These are phyloP conservation scores for Thecophora atra DNA, from an alignment of 2,888 invertebrate species.

Conservation along the genomic window DNA sequence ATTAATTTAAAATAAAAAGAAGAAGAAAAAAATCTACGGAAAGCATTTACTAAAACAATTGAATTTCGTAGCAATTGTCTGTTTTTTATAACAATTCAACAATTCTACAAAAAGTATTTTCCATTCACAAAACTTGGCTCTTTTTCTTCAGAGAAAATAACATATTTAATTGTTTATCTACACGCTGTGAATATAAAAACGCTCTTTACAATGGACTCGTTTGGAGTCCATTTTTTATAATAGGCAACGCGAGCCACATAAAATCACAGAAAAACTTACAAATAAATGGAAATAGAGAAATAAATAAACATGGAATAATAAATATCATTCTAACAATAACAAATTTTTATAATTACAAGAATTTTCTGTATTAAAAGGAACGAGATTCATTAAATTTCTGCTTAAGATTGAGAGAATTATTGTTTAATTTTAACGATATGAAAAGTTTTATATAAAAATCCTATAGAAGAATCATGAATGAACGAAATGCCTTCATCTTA, in stretches of 20 bases:
- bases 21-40: neutral
- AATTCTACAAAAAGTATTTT: neutral
- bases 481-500: too few relatives aligned
- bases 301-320: conserved; percentile 23
- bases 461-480: too few relatives aligned
- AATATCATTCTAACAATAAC: neutral
- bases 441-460: neutral
- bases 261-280: conserved; percentile 17
- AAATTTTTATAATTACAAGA: too few relatives aligned
- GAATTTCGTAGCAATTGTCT: neutral
- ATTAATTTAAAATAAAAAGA: neutral
- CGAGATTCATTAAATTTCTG: too few relatives aligned
- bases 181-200: conserved; percentile 40
- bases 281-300: neutral
- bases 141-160: too few relatives aligned
- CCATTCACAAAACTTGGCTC: neutral
- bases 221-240: conserved; percentile 37
- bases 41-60: too few relatives aligned
- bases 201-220: conserved; percentile 34
- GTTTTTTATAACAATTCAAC: too few relatives aligned
- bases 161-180: too few relatives aligned
- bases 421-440: neutral
- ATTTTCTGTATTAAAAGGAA: too few relatives aligned
- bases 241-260: neutral
- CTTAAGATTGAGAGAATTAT: too few relatives aligned